phyloP scores from a whole-genome alignment of 2,113 vertebrate species.

The Sinocyclocheilus anshuiensis region DNA sequence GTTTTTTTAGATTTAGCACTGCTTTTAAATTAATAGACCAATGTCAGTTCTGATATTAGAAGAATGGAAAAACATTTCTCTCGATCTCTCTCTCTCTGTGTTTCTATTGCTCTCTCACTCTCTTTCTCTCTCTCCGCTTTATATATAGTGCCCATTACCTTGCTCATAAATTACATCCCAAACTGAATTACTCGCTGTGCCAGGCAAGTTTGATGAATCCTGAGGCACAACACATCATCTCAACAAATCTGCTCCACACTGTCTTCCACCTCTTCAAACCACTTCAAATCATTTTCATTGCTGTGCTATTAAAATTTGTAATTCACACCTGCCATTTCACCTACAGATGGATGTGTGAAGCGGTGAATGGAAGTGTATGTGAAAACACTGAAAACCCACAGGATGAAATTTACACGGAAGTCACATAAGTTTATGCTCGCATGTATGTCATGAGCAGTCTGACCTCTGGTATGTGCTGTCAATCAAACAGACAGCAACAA shows the following conservation, averaged over 20 bases:
- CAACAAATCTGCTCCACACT: slow-evolving; percentile 78
- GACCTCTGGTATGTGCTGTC: slow-evolving; percentile 17
- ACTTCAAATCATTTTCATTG: slow-evolving; percentile 80
- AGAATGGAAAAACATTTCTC: slow-evolving; percentile 58
- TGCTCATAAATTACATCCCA: slow-evolving; percentile 72
- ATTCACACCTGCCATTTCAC: slow-evolving; percentile 76
- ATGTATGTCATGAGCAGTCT: neutral
- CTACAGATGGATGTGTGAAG: slow-evolving; percentile 71
- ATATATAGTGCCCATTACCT: slow-evolving; percentile 72
- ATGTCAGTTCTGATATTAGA: slow-evolving; percentile 41
- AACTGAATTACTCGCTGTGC: slow-evolving; percentile 75
- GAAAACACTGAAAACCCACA: slow-evolving; percentile 7
- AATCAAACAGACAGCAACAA: slow-evolving; percentile 38
- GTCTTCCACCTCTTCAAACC: slow-evolving; percentile 77
- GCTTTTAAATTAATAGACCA: slow-evolving; percentile 43
- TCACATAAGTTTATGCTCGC: neutral
- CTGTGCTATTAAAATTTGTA: slow-evolving; percentile 81
- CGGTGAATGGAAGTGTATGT: neutral
- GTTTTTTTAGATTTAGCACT: neutral
- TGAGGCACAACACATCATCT: slow-evolving; percentile 79
- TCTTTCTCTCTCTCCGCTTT: slow-evolving; percentile 56
- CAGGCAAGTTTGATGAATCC: slow-evolving; percentile 78
- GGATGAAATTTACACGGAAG: slow-evolving; percentile 17
- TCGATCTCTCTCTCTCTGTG: slow-evolving; percentile 25
- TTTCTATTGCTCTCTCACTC: slow-evolving; percentile 44